Base-by-base conservation (phyloP, 2,888 invertebrate genomes). In the Luperina testacea region DNA sequence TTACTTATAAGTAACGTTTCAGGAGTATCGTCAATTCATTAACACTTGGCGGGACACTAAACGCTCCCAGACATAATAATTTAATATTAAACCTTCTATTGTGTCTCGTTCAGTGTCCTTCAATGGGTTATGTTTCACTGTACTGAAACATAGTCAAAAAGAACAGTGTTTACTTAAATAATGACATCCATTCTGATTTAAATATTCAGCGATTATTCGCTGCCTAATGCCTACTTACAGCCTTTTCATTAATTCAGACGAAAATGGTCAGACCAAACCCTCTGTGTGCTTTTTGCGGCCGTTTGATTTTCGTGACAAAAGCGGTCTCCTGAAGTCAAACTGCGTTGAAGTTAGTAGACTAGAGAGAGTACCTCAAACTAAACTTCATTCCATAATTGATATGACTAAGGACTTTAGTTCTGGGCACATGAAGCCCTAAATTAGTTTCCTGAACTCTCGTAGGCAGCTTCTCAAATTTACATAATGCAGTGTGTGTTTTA, bases 341-440 rank as follows among this genome's bases (percentile, higher is more conserved):
- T 78, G 9, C 20, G 51, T 27, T 63, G 45, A 82, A 83, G 64
- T 64, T 45, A 15, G 82, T 27, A 20, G 24, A 24, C 61, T 24
- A 61, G 69, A 77, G 42, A 45, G 63, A 68, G 32, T 15, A 59
- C 48, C 45, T 59, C 61, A 27, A 53, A 24, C 64, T 45, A 65
- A 80, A 80, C 61, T 74, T 80, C 45, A 69, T 61, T 69, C 81
- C 57, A 80, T 81, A 80, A 69, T 80, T 83, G 78, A 82, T 63
- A 82, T 57, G 77, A 72, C 67, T 77, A 68, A 82, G 77, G 61
- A 72, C 69, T 83, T 78, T 64, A 83, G 83, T 78, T 83, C 59
- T 57, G 24, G 32, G 48, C 13, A 77, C 68, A 77, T 63, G 64
- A 67, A 48, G 83, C 38, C 73, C 69, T 73, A 70, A 83, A 83